Base-by-base conservation (phyloP, 2,113 vertebrate genomes). In the Brachionichthys hirsutus region DNA sequence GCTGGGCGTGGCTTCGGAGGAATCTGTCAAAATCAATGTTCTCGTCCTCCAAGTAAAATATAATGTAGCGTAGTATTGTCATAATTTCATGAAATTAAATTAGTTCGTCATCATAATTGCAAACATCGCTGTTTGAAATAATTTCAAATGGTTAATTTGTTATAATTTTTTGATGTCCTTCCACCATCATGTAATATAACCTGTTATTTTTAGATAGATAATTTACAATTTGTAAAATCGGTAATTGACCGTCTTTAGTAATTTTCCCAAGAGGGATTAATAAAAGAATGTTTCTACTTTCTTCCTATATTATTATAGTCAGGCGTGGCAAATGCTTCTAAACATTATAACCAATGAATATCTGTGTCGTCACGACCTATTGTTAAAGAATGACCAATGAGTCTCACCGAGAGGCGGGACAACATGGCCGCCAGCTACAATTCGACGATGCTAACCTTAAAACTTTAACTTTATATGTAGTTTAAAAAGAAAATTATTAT, bases 1-100 rank as follows among this genome's bases (percentile, higher is more conserved):
- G 41, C 18, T 54, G 56, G 94, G 94, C 92, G 93, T 92, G 82
- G 94, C 88, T 83, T 89, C 69, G 42, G 48, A 80, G 87, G 89
- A 91, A 93, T 89, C 93, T 97, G 95, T 96, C 95, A 96, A 94
- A 93, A 89, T 91, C 83, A 86, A 90, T 61, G 52, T 53, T 54
- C 65, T 50, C 30, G 51, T 77, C 52, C 19, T 13, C 5, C 24
- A 30, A 30, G 8, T 30, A 30, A 30, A 30, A 8, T 30, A 30
- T 3, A 30, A 8, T 8, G 24, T 2, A 30, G 24, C n/a, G 63
- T 88, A 91, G 36, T 50, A 36, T n/a, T n/a, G n/a, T n/a, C n/a
- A 86, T 74, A 12, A 48, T 48, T 0, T 9, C 7, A 35, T 30
- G 4, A 34, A 62, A 52, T 90, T 22, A 59, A 70, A 54, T 49